Evolutionary conservation across 2,113 vertebrate genomes (phyloP), one percentile per base, ranked within the genome.

Genomic region (Dinomys branickii): DNA sequence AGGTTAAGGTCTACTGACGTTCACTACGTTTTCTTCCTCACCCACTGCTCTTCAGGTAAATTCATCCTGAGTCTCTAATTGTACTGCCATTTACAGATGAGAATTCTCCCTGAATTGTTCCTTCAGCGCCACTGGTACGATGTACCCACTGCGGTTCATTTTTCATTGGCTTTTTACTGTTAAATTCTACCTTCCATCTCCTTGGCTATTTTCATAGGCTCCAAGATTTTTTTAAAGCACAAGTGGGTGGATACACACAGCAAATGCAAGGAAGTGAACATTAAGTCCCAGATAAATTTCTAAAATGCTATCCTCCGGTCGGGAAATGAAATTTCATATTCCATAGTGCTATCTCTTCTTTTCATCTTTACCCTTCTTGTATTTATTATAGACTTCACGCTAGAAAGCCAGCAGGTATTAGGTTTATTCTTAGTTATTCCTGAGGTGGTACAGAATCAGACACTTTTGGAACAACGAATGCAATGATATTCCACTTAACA

Each of bases 301-400:
- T 88, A 58, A 96, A 69, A 77, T 11, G 63, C 10, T 2, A 6
- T 19, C 28, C 50, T 92, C 26, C 77, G 30, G 91, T 59, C 90
- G 24, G 0, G 35, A 96, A 97, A 97, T 82, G 9, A 22, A 17
- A 85, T 92, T 97, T 98, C 59, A n/a, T 9, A 81, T 44, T 56
- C 59, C 44, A 33, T 2, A 0, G 30, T 77, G 26, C 75, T 5
- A 35, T 58, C 90, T 85, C 35, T 88, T 87, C 91, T 81, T 54
- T 61, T 88, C 44, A 77, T 94, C 95, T 91, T 87, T 81, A 92
- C 84, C 83, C 59, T 50, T 88, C 26, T 90, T 88, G n/a, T 35
- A 50, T 28, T 88, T 35, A 52, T 94, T 93, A 75, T 5, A 84
- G 16, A 86, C 26, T 91, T 94, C n/a, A 88, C 38, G 47, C 54